phyloP scores from a whole-genome alignment of 2,113 vertebrate genomes.

The Apeltes quadracus region DNA sequence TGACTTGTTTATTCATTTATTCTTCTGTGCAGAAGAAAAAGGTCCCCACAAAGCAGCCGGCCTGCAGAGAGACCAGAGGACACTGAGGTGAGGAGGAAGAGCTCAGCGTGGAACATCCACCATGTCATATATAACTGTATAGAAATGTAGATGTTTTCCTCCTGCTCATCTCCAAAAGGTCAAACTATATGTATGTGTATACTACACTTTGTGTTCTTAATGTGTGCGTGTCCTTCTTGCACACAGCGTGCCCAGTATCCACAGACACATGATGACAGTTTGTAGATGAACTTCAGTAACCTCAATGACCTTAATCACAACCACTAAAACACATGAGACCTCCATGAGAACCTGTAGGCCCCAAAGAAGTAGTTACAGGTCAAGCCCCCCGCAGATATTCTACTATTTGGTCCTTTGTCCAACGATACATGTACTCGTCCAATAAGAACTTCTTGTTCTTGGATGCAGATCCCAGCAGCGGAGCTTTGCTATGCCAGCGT shows the following conservation, averaged over 20 bases:
- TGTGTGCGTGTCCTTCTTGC: no score
- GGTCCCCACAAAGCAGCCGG: no score
- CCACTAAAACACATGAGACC: not conserved
- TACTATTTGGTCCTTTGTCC: not conserved
- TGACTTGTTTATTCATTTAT: no score
- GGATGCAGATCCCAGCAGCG: not conserved
- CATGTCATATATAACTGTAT: no score
- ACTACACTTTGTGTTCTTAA: no score
- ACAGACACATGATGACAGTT: not conserved
- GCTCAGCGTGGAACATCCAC: no score
- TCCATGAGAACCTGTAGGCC: not conserved
- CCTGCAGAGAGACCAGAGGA: no score
- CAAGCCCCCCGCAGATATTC: not conserved
- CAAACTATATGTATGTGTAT: no score
- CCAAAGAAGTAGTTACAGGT: not conserved
- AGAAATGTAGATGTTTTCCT: no score
- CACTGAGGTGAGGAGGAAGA: no score
- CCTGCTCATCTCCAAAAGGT: no score
- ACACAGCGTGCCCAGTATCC: not conserved
- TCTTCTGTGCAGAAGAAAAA: no score
- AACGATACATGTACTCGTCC: not conserved
- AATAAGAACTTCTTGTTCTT: not conserved
- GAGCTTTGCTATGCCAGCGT: constrained; percentile 2
- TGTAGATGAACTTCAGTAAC: not conserved
- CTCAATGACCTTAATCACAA: not conserved